phyloP scores from a whole-genome alignment of 1,140 invertebrate species.

The Temnothorax curvispinosus region DNA sequence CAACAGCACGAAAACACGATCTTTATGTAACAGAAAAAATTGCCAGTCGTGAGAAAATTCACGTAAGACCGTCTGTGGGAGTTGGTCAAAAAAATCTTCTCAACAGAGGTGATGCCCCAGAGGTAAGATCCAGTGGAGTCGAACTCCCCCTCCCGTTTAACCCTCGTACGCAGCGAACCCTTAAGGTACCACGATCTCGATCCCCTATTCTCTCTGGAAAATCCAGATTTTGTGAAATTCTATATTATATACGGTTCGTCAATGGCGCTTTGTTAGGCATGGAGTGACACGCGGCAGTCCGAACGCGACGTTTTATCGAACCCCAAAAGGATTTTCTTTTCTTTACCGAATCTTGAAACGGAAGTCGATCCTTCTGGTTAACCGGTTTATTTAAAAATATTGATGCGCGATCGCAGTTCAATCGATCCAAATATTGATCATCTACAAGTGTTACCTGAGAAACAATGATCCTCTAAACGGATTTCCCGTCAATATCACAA shows the following conservation, averaged over 20 bases:
- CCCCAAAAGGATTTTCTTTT: slow-evolving; percentile 72
- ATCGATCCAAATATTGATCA: slow-evolving; percentile 80
- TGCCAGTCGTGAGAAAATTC: slow-evolving; percentile 73
- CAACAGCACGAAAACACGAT: not conserved
- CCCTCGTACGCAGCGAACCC: slow-evolving; percentile 70
- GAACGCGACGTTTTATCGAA: slow-evolving; percentile 52
- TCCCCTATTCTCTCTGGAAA: slow-evolving; percentile 57
- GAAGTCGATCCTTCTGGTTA: slow-evolving; percentile 72
- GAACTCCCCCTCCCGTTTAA: slow-evolving; percentile 58
- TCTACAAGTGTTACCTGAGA: not conserved
- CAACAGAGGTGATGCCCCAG: slow-evolving; percentile 45
- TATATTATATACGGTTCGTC: slow-evolving; percentile 66
- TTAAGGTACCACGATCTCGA: slow-evolving; percentile 69
- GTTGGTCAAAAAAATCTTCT: slow-evolving; percentile 65
- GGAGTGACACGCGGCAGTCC: slow-evolving; percentile 68
- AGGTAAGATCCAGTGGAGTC: slow-evolving; percentile 59
- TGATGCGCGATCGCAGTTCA: slow-evolving; percentile 69
- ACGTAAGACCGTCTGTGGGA: slow-evolving; percentile 65
- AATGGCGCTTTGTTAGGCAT: slow-evolving; percentile 63
- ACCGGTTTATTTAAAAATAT: slow-evolving; percentile 81
- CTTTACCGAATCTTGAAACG: slow-evolving; percentile 52
- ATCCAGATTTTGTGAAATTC: slow-evolving; percentile 79
- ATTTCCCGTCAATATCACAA: not conserved
- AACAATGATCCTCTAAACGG: slow-evolving; percentile 19
- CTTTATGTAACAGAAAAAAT: slow-evolving; percentile 24